Evolutionary conservation across 1,140 invertebrate species (phyloP).

Genomic region (Camponotus pennsylvanicus): DNA sequence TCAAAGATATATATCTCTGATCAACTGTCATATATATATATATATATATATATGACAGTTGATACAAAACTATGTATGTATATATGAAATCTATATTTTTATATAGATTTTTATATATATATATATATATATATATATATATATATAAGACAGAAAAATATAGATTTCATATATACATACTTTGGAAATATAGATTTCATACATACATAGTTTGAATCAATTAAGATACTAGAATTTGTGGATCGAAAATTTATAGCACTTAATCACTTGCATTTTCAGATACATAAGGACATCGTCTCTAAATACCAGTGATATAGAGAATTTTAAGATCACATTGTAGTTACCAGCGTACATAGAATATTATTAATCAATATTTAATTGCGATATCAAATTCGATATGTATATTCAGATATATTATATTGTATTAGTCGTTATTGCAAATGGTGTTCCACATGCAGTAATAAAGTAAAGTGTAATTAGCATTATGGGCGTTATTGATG

Average conservation of each 20-base stretch:
- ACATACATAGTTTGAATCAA: neutral
- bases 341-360: neutral
- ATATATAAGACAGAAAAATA: neutral
- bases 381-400: slow-evolving; percentile 38
- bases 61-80: too few species aligned
- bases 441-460: slow-evolving; percentile 31
- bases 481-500: slow-evolving; percentile 40
- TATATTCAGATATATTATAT: slow-evolving; percentile 58
- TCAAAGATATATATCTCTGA: neutral
- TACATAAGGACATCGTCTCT: neutral
- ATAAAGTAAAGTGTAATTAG: slow-evolving; percentile 61
- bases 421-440: slow-evolving; percentile 66
- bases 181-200: neutral
- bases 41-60: neutral
- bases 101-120: too few species aligned
- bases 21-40: neutral
- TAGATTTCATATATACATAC: neutral
- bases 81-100: too few species aligned
- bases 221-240: neutral
- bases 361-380: slow-evolving; percentile 45
- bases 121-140: neutral
- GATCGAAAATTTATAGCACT: neutral
- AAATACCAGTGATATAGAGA: neutral
- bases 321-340: slow-evolving; percentile 29
- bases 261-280: neutral